Conservation (phyloP, 2,888 invertebrate genomes). For the Drosophila quasianomalipes region DNA sequence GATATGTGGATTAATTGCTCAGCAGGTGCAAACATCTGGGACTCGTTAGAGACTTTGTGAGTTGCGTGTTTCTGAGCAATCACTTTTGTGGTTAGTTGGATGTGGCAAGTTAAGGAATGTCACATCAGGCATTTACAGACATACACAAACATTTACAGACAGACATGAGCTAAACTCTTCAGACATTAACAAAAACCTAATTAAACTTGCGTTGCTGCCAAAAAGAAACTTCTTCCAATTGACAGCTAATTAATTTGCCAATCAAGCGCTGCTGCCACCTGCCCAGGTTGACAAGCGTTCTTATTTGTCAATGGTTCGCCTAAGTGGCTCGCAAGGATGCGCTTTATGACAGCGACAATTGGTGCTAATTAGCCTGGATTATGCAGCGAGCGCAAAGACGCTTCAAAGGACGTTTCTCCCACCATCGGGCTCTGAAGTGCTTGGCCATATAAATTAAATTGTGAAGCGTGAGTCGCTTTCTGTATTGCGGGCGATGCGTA, state of each 20-base stretch:
- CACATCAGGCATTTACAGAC: neutral
- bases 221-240: constrained; percentile 62
- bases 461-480: constrained; percentile 55
- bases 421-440: neutral
- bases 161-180: constrained; percentile 1
- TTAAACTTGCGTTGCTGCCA: constrained; percentile 52
- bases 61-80: constrained; percentile 30
- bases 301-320: constrained; percentile 29
- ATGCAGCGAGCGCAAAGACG: constrained; percentile 44
- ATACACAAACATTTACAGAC: neutral
- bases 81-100: constrained; percentile 46
- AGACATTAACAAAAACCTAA: constrained; percentile 50
- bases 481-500: constrained; percentile 41
- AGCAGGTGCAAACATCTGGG: constrained; percentile 13
- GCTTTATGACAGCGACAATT: constrained; percentile 70
- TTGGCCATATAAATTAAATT: constrained; percentile 63
- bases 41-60: constrained; percentile 31
- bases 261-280: constrained; percentile 46
- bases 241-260: constrained; percentile 73
- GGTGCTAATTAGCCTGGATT: constrained; percentile 64
- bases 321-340: constrained; percentile 58
- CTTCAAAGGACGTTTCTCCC: neutral
- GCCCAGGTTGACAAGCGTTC: constrained; percentile 35
- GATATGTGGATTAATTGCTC: constrained; percentile 4
- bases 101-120: constrained; percentile 37